These are phyloP conservation scores for Columba janthina DNA, from an alignment of 2,113 vertebrate genomes.

Conservation along the genomic window DNA sequence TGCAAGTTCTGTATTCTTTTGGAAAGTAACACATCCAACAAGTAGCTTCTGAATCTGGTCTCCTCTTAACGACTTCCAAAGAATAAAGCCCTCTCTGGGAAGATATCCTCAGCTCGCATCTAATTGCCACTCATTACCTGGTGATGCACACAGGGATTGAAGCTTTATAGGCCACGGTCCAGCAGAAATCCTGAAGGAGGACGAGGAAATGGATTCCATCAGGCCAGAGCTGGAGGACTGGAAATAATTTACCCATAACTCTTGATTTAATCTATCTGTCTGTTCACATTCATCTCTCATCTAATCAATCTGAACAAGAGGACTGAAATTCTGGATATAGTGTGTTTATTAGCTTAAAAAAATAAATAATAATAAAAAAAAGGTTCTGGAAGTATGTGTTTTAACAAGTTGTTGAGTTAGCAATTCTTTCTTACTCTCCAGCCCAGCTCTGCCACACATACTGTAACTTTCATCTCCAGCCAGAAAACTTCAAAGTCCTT, in stretches of 20 bases:
- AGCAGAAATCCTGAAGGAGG: constrained; percentile 36
- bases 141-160: neutral
- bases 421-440: constrained; percentile 38
- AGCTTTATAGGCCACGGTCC: neutral
- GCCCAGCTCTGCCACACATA: constrained; percentile 15
- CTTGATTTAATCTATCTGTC: constrained; percentile 62
- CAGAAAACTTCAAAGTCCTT: constrained; percentile 57
- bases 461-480: constrained; percentile 63
- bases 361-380: neutral
- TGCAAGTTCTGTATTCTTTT: neutral
- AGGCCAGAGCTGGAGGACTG: constrained; percentile 43
- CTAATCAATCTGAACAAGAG: constrained; percentile 49
- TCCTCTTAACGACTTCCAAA: neutral
- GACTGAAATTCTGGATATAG: constrained; percentile 38
- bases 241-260: constrained; percentile 62
- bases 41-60: neutral
- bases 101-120: neutral
- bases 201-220: constrained; percentile 61
- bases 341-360: constrained; percentile 15
- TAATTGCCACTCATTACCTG: constrained; percentile 5
- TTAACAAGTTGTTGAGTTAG: constrained; percentile 50
- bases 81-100: neutral
- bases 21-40: neutral
- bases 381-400: constrained; percentile 22
- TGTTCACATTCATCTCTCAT: constrained; percentile 61